Conservation (phyloP, 2,888 invertebrate species). For the Cancer borealis region DNA sequence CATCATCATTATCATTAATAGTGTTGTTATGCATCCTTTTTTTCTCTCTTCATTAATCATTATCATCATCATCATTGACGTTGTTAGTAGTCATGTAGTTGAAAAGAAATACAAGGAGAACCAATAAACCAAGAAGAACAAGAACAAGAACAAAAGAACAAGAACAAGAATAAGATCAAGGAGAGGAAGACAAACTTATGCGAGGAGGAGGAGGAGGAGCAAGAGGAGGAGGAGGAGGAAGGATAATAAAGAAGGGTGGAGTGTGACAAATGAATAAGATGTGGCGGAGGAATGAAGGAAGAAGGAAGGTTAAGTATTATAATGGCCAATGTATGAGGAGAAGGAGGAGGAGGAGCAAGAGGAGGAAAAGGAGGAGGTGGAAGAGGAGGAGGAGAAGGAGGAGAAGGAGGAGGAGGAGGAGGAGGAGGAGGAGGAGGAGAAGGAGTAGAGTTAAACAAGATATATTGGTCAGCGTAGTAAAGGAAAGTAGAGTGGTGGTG, state of each 20-base stretch:
- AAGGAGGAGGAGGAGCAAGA: neutral
- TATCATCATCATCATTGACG: no score
- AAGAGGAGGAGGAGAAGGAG: conserved; percentile 39
- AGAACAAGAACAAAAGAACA: no score
- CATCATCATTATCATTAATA: no score
- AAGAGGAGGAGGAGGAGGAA: neutral
- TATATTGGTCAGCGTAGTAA: neutral
- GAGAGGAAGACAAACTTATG: no score
- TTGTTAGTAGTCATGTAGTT: no score
- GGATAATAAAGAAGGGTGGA: neutral
- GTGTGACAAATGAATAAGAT: conserved; percentile 26
- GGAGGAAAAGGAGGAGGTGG: neutral
- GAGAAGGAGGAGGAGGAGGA: neutral
- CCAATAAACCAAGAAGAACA: no score
- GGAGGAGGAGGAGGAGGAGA: neutral
- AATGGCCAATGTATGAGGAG: conserved; percentile 6
- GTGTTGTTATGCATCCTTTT: no score
- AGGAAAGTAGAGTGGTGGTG: neutral
- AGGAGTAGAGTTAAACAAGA: neutral
- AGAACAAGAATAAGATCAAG: no score
- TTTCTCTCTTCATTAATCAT: no score
- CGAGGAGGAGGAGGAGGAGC: neutral
- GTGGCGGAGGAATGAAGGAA: neutral
- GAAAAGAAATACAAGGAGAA: no score
- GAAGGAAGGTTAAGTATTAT: conserved; percentile 26